These are phyloP conservation scores for Lasius platythorax DNA, from an alignment of 2,888 invertebrate species.

Conservation along the genomic window DNA sequence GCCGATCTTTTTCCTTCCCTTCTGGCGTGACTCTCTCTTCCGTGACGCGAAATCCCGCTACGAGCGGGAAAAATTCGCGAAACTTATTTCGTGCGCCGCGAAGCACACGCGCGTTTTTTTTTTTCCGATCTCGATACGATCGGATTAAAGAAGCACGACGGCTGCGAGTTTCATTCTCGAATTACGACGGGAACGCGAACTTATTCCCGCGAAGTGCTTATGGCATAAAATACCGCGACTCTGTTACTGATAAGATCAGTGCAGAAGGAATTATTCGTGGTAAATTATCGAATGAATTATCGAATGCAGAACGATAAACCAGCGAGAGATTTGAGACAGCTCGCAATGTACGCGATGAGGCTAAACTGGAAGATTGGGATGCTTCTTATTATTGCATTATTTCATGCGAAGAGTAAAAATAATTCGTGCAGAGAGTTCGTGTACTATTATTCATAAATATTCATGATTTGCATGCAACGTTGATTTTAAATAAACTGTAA, in stretches of 20 bases:
- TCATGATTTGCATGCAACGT: slow-evolving; percentile 27
- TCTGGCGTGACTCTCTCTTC: slow-evolving; percentile 20
- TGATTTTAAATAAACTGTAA: slow-evolving; percentile 28
- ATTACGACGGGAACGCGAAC: not conserved
- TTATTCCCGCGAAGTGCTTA: not conserved
- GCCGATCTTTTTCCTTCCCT: slow-evolving; percentile 1
- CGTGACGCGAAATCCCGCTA: not conserved
- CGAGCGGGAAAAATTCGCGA: not conserved
- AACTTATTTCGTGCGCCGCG: not conserved
- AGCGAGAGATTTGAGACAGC: slow-evolving; percentile 17
- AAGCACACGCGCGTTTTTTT: not conserved
- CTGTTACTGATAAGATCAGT: slow-evolving; percentile 13
- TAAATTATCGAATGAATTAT: slow-evolving; percentile 12
- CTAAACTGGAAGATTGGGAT: not conserved
- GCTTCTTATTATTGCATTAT: not conserved
- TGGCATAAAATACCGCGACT: not conserved
- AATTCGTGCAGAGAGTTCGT: not conserved
- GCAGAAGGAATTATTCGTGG: not conserved
- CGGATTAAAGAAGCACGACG: not conserved
- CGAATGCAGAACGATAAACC: slow-evolving; percentile 16
- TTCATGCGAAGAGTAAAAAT: slow-evolving; percentile 4
- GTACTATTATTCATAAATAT: slow-evolving; percentile 7
- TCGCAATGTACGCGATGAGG: not conserved
- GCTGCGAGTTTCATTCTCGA: slow-evolving; percentile 10
- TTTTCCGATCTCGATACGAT: not conserved